Evolutionary conservation across 2,113 vertebrate species (phyloP).

Genomic region (Tonatia bakeri): DNA sequence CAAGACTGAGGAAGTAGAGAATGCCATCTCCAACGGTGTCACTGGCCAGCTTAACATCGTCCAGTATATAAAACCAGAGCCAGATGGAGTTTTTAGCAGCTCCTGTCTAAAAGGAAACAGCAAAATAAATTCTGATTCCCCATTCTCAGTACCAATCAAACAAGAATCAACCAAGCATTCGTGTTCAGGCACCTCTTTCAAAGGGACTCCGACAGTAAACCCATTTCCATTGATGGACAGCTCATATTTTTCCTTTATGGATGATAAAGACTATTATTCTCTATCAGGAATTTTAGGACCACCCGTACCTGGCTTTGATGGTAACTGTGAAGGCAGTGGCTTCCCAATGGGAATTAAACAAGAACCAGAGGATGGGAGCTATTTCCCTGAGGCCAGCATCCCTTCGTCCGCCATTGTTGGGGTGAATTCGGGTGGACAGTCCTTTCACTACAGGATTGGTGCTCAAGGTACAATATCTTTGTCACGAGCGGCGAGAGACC

Average conservation of each 20-base stretch:
- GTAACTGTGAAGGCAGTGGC: constrained; percentile 89
- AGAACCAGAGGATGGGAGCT: constrained; percentile 92
- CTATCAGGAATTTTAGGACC: constrained; percentile 98
- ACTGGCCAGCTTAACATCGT: constrained; percentile 89
- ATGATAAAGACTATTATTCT: constrained; percentile 98
- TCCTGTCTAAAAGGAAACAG: constrained; percentile 88
- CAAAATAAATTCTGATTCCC: constrained; percentile 84
- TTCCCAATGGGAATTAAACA: constrained; percentile 98
- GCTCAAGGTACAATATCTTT: constrained; percentile 98
- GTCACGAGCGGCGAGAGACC: constrained; percentile 93
- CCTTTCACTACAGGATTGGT: constrained; percentile 99
- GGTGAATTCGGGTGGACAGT: constrained; percentile 98
- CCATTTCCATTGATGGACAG: constrained; percentile 94
- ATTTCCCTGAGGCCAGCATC: constrained; percentile 92
- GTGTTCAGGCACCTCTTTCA: constrained; percentile 90
- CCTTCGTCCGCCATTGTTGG: constrained; percentile 96
- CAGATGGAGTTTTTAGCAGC: constrained; percentile 90
- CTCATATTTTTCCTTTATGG: constrained; percentile 96
- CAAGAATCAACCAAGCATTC: constrained; percentile 91
- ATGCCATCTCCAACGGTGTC: constrained; percentile 87
- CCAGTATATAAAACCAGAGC: constrained; percentile 97
- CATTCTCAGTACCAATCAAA: constrained; percentile 93
- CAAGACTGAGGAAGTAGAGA: constrained; percentile 92
- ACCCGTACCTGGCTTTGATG: constrained; percentile 92
- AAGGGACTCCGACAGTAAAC: constrained; percentile 88